A percentile compares a stretch with the other conserved stretches of the same genome.
These are phyloP conservation scores for Athalia circularis DNA, from an alignment of 2,888 invertebrate genomes.

Conservation along the genomic window DNA sequence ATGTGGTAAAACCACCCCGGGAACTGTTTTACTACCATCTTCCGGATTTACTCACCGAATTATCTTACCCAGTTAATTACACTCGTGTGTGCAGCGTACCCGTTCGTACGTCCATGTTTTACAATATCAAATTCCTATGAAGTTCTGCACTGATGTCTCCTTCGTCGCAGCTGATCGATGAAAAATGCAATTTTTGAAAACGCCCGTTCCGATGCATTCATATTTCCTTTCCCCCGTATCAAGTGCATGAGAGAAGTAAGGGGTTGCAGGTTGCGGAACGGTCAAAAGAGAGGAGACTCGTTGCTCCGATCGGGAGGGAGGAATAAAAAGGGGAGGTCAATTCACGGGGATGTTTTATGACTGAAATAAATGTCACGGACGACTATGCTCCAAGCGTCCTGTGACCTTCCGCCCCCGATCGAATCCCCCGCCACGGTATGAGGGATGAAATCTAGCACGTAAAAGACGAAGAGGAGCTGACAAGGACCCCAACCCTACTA, in stretches of 20 bases:
- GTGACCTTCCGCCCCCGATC: slow-evolving; percentile 42
- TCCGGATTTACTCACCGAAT: slow-evolving; percentile 59
- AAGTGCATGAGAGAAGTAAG: not conserved
- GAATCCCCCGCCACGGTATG: slow-evolving; percentile 8
- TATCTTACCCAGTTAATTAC: slow-evolving; percentile 32
- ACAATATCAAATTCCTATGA: no score
- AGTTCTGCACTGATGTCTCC: no score
- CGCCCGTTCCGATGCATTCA: no score
- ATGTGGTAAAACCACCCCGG: slow-evolving; percentile 55
- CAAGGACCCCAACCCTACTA: no score
- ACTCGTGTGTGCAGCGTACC: not conserved
- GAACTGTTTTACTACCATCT: slow-evolving; percentile 66
- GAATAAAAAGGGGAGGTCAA: not conserved
- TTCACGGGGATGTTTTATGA: slow-evolving; percentile 46
- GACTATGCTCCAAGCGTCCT: slow-evolving; percentile 23
- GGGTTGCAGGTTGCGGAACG: not conserved
- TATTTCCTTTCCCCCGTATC: no score
- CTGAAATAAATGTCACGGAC: slow-evolving; percentile 55
- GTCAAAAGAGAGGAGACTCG: not conserved
- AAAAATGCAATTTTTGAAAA: no score
- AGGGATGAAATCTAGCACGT: no score
- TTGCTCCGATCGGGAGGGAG: not conserved
- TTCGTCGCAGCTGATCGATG: not conserved
- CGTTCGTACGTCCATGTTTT: no score
- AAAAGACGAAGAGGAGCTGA: no score